Conservation (phyloP, 1,140 invertebrate genomes). For the Conus ventricosus region DNA sequence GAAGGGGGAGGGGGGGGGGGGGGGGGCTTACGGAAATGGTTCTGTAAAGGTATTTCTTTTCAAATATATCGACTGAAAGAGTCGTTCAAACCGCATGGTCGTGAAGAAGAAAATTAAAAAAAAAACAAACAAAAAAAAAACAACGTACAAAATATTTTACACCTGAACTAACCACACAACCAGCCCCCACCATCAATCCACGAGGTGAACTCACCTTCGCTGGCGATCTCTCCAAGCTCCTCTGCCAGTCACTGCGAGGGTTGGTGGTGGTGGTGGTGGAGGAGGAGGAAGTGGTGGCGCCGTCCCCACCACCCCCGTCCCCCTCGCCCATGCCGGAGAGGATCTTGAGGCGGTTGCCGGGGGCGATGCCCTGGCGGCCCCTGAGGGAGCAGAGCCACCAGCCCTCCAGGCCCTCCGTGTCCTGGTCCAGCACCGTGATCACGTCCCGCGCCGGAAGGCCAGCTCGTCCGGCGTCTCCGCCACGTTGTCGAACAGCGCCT, state of each 20-base stretch:
- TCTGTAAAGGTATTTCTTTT: no score
- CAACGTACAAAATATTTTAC: background rate
- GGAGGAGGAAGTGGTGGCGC: background rate
- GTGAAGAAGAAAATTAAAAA: no score
- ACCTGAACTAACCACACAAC: background rate
- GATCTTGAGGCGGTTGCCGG: slow-evolving; percentile 91
- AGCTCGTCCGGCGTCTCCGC: slow-evolving; percentile 94
- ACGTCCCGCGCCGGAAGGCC: slow-evolving; percentile 93
- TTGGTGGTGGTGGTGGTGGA: no score
- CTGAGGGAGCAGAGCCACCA: slow-evolving; percentile 95
- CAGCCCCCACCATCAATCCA: background rate
- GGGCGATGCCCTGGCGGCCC: slow-evolving; percentile 92
- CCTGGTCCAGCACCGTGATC: slow-evolving; percentile 91
- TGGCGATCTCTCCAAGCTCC: slow-evolving; percentile 38
- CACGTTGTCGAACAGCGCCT: slow-evolving; percentile 94
- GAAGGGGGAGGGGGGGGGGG: no score
- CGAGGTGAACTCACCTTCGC: slow-evolving; percentile 50
- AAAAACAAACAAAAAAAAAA: background rate
- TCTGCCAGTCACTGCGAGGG: background rate
- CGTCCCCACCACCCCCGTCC: slow-evolving; percentile 26
- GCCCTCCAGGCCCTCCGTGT: slow-evolving; percentile 90
- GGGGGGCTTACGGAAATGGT: no score
- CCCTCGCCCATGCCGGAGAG: slow-evolving; percentile 80
- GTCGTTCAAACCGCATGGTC: no score
- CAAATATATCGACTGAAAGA: no score